Evolutionary conservation across 2,113 vertebrate genomes (phyloP).

Genomic region (Neodon shergylaensis): DNA sequence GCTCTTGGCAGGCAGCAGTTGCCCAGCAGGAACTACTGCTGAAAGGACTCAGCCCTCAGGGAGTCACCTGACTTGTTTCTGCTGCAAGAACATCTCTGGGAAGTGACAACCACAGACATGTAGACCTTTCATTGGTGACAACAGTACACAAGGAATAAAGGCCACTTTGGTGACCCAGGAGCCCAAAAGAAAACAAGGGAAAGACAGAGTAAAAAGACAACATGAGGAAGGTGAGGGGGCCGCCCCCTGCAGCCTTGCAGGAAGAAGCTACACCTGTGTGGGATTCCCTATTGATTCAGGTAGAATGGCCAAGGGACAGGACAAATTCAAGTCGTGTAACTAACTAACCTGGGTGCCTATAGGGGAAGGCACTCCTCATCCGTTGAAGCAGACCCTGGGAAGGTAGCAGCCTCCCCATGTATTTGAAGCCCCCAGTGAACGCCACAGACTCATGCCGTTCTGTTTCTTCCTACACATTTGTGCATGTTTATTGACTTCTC

Average conservation of each 20-base stretch:
- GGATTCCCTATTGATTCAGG: not conserved
- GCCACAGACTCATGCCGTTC: not conserved
- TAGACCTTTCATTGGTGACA: not conserved
- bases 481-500: too few species aligned
- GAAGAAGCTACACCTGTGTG: too few species aligned
- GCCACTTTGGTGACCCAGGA: not conserved
- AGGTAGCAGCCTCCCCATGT: not conserved
- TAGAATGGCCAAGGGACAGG: not conserved
- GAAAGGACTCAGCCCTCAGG: not conserved
- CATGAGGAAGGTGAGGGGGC: not conserved
- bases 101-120: not conserved
- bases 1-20: conserved; percentile 26
- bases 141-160: not conserved
- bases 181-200: not conserved
- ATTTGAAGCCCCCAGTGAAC: not conserved
- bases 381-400: not conserved
- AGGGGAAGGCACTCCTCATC: not conserved
- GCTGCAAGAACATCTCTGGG: not conserved
- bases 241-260: too few species aligned
- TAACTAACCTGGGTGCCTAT: not conserved
- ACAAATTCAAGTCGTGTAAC: not conserved
- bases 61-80: conserved; percentile 14
- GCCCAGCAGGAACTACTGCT: not conserved
- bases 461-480: not conserved
- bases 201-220: not conserved